Conservation (phyloP, 2,113 vertebrate genomes). For the Austrofundulus limnaeus region DNA sequence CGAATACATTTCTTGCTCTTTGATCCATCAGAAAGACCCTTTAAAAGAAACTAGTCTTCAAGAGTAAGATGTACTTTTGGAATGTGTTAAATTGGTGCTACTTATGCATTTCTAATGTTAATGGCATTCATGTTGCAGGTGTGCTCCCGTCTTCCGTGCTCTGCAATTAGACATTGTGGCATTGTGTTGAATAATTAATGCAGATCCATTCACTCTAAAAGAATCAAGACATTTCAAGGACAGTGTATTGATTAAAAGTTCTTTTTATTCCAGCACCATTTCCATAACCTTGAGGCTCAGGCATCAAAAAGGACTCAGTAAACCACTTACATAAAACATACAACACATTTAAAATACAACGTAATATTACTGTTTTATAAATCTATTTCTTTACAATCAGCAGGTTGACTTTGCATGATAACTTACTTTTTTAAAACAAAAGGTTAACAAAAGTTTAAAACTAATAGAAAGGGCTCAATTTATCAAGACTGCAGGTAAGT, state of each 20-base stretch:
- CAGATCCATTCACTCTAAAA: conserved; percentile 48
- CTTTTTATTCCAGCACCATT: conserved; percentile 29
- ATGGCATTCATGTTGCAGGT: conserved; percentile 23
- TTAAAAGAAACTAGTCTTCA: not conserved
- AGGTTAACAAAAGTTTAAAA: too few species aligned
- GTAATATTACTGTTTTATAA: too few species aligned
- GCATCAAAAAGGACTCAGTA: conserved; percentile 63
- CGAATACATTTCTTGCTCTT: too few species aligned
- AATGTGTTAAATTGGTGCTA: not conserved
- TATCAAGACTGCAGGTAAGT: too few species aligned
- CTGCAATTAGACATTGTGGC: conserved; percentile 27
- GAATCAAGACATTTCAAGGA: conserved; percentile 54
- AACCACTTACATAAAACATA: conserved; percentile 16
- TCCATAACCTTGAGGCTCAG: conserved; percentile 17
- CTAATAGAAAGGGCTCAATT: too few species aligned
- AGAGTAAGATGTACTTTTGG: conserved; percentile 1
- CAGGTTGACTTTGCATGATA: too few species aligned
- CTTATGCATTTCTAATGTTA: conserved; percentile 36
- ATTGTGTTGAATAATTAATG: conserved; percentile 67
- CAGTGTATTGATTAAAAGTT: conserved; percentile 54
- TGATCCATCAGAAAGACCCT: not conserved
- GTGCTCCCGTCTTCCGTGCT: not conserved
- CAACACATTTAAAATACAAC: too few species aligned
- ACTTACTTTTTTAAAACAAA: too few species aligned
- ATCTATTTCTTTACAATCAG: not conserved